Evolutionary conservation across 2,113 vertebrate species (phyloP).

Genomic region (Phocoena sinus): DNA sequence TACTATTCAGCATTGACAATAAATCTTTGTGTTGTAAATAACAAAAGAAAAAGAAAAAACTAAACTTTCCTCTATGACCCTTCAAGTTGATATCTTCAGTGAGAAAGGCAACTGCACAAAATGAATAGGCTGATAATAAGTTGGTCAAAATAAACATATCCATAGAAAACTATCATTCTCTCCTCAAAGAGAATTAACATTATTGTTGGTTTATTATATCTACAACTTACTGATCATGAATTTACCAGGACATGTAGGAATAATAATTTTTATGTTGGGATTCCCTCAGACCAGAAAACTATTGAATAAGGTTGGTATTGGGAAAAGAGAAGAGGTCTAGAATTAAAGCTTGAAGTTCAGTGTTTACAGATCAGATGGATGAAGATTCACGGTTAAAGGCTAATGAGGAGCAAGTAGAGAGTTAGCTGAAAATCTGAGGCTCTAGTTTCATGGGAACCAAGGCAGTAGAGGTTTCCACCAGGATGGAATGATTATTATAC

Average conservation of each 20-base stretch:
- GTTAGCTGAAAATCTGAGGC: neutral
- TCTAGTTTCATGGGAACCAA: neutral
- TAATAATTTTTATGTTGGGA: neutral
- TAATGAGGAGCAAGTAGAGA: neutral
- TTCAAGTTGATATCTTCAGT: neutral
- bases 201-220: neutral
- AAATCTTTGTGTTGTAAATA: neutral
- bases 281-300: neutral
- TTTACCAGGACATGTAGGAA: neutral
- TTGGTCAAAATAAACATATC: slow-evolving; percentile 26
- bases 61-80: neutral
- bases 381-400: neutral
- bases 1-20: neutral
- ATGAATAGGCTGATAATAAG: neutral
- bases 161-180: neutral
- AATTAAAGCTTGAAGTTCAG: neutral
- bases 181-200: neutral
- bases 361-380: neutral
- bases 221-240: neutral
- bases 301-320: neutral
- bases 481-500: neutral
- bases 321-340: neutral
- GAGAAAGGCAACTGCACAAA: neutral
- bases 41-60: neutral
- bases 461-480: neutral